These are phyloP conservation scores for Gambusia yucatana DNA, from an alignment of 2,797 vertebrate species.

Conservation along the genomic window DNA sequence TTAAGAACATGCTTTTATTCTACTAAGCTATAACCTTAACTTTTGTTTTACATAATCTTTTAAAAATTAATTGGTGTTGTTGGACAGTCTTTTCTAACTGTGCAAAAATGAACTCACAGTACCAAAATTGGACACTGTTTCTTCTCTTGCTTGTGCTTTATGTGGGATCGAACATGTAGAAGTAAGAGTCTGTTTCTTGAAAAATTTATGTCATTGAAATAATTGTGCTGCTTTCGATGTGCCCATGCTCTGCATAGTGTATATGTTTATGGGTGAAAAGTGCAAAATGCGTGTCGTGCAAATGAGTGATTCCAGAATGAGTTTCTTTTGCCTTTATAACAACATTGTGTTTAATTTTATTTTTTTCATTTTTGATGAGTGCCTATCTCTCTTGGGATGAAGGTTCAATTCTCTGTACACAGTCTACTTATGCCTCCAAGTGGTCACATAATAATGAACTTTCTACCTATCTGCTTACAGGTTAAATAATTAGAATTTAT, in stretches of 20 bases:
- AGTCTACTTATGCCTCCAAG: background rate
- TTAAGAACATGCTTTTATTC: background rate
- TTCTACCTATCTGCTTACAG: background rate
- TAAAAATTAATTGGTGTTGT: background rate
- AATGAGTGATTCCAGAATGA: background rate
- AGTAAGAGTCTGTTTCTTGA: background rate
- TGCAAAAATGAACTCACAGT: background rate
- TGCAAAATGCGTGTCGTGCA: background rate
- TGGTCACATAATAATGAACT: background rate
- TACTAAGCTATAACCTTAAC: background rate
- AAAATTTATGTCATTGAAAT: background rate
- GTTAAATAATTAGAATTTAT: background rate
- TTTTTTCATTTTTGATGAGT: background rate
- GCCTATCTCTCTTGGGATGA: background rate
- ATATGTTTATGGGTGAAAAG: background rate
- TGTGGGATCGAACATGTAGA: background rate
- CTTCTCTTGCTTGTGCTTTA: background rate
- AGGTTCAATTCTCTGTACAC: background rate
- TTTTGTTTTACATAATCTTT: constrained; percentile 9
- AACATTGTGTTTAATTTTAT: background rate
- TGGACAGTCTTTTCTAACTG: background rate
- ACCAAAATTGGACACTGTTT: background rate
- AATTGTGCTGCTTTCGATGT: background rate
- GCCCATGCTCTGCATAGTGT: background rate
- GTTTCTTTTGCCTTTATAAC: background rate